These are phyloP conservation scores for Zaprionus camerounensis DNA, from an alignment of 1,140 invertebrate genomes.

Conservation along the genomic window DNA sequence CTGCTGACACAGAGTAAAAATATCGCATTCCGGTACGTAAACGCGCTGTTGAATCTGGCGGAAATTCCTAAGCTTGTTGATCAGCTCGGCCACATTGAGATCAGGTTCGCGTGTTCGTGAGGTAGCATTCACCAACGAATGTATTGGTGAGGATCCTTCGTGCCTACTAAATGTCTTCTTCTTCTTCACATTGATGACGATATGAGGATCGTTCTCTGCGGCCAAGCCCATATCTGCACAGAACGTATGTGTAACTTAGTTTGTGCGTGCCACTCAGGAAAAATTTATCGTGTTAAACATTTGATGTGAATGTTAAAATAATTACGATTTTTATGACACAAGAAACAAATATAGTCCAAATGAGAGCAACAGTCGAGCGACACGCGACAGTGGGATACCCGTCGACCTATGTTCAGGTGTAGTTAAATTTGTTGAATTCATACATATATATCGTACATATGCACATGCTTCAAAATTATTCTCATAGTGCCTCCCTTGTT, in stretches of 20 bases:
- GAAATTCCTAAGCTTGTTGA: conserved; percentile 24
- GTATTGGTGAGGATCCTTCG: no score
- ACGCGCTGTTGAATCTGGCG: conserved; percentile 12
- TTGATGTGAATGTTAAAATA: neutral
- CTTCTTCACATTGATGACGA: neutral
- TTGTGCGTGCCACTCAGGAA: neutral
- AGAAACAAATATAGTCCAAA: neutral
- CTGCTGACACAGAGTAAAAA: conserved; percentile 86
- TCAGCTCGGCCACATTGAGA: conserved; percentile 24
- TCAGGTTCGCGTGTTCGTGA: neutral
- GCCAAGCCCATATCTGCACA: neutral
- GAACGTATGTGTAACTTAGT: neutral
- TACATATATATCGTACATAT: no score
- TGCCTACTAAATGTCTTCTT: neutral
- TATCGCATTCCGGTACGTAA: conserved; percentile 23
- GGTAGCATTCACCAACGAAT: no score
- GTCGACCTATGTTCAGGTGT: no score
- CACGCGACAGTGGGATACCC: no score
- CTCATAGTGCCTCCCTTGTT: no score
- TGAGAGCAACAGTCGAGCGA: no score
- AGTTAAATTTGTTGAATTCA: no score
- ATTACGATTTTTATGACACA: neutral
- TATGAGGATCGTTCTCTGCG: neutral
- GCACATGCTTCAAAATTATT: no score
- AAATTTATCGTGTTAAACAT: neutral